Percentiles rank a stretch among this genome's conserved stretches.
Conservation (phyloP, 2,113 vertebrate genomes). For the Lucifuga dentata region DNA sequence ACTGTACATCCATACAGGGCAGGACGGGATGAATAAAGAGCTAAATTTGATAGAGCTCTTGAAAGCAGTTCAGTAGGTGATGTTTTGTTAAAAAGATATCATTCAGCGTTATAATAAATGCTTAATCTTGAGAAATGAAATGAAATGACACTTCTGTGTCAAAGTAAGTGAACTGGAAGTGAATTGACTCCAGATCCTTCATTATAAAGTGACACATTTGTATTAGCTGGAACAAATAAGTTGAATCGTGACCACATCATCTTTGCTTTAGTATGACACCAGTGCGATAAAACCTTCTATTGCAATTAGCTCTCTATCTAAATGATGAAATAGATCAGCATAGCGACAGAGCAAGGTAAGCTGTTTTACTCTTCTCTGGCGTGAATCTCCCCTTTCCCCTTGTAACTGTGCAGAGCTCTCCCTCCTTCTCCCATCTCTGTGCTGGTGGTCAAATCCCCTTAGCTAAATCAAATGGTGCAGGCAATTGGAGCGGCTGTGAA, state of each 20-base stretch:
- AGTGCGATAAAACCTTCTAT: slow-evolving; percentile 41
- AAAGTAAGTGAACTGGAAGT: slow-evolving; percentile 16
- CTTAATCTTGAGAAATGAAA: neutral
- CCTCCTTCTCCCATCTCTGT: slow-evolving; percentile 63
- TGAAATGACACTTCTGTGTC: slow-evolving; percentile 13
- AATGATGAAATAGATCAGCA: slow-evolving; percentile 59
- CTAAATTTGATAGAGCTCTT: neutral
- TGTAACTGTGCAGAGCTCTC: slow-evolving; percentile 42
- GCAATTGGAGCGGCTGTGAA: slow-evolving; percentile 79
- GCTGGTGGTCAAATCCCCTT: slow-evolving; percentile 81
- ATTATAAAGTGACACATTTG: slow-evolving; percentile 34
- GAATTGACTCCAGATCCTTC: slow-evolving; percentile 8
- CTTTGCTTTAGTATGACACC: slow-evolving; percentile 48
- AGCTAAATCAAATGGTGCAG: slow-evolving; percentile 82
- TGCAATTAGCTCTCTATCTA: slow-evolving; percentile 51
- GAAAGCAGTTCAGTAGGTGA: slow-evolving; percentile 13
- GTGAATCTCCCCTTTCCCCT: slow-evolving; percentile 55
- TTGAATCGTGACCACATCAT: slow-evolving; percentile 19
- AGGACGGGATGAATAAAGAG: neutral
- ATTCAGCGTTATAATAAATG: neutral
- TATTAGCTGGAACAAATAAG: slow-evolving; percentile 34
- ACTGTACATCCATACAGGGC: slow-evolving; percentile 29
- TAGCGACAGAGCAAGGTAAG: slow-evolving; percentile 66
- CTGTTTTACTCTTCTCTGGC: slow-evolving; percentile 28
- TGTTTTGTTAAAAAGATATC: slow-evolving; percentile 10